Base-by-base conservation (phyloP, 2,113 vertebrate species). In the Neofelis nebulosa region DNA sequence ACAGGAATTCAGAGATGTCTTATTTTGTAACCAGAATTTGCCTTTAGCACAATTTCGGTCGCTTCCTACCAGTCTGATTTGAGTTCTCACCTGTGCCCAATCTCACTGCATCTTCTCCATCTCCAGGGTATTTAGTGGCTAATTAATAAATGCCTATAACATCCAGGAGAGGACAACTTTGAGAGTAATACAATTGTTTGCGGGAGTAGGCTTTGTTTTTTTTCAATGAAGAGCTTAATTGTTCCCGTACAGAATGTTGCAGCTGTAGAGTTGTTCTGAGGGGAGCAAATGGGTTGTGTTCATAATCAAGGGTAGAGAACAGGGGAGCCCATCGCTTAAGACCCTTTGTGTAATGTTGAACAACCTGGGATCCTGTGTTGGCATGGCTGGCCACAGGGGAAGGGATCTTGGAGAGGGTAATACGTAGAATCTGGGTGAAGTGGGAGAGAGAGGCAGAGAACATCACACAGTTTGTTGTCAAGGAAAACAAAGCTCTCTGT, bases 101-200 rank as follows among this genome's bases (percentile, higher is more conserved):
- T 83, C 41, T 92, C 69, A 36, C 31, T 18, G 5, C 0, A 50
- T 65, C 52, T 83, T 50, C 29, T 45, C 0, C 84, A 8, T 90
- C 61, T 81, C 41, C 13, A 74, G 73, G 55, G 25, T 95, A 33
- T 91, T 69, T 50, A 48, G 52, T 31, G 65, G 83, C 27, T 61
- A 76, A n/a, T 78, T 93, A 50, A 57, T 79, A 61, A 95, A 63
- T 33, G 31, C 15, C 25, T 78, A 69, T 61, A 61, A 94, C n/a
- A 93, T 78, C 50, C 68, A n/a, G 18, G 12, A 93, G 19, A 91
- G 19, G 48, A 81, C 3, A 65, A 87, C 16, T 65, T 71, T 85
- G 57, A 52, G 36, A 95, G 69, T 50, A 86, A 86, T 36, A 21
- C 48, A 38, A 55, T 76, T 74, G 45, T 36, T 63, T 80, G 14